Conservation (phyloP, 2,888 invertebrate species). For the Fabriciana adippe region DNA sequence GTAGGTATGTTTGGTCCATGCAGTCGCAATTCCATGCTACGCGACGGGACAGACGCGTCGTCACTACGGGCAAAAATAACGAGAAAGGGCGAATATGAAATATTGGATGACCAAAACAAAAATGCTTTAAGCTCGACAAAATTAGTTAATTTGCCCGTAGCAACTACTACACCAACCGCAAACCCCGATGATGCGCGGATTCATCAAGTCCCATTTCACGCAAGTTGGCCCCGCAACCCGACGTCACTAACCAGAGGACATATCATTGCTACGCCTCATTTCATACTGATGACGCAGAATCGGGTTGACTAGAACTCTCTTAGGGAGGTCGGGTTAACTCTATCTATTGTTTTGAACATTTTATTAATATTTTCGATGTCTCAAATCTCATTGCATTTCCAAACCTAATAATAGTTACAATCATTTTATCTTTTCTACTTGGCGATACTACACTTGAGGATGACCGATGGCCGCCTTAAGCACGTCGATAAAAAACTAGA, state of each 20-base stretch:
- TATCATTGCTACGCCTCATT: slow-evolving; percentile 41
- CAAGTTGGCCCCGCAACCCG: slow-evolving; percentile 57
- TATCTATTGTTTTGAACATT: slow-evolving; percentile 47
- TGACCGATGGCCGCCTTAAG: slow-evolving; percentile 54
- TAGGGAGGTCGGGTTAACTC: slow-evolving; percentile 60
- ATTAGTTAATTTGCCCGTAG: slow-evolving; percentile 27
- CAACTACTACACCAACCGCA: slow-evolving; percentile 41
- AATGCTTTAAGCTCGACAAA: slow-evolving; percentile 31
- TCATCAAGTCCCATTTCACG: slow-evolving; percentile 48
- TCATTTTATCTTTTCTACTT: slow-evolving; percentile 22
- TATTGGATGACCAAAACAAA: slow-evolving; percentile 25
- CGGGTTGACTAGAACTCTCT: slow-evolving; percentile 50
- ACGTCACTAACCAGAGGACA: slow-evolving; percentile 58
- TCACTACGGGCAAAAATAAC: slow-evolving; percentile 9
- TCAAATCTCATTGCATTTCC: slow-evolving; percentile 66
- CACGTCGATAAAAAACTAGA: slow-evolving; percentile 53
- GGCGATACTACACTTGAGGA: slow-evolving; percentile 25
- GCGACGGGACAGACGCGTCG: slow-evolving; percentile 32
- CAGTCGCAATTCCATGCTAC: slow-evolving; percentile 61
- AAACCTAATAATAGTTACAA: slow-evolving; percentile 40
- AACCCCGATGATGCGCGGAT: slow-evolving; percentile 45
- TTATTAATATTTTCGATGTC: slow-evolving; percentile 46
- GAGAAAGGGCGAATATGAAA: slow-evolving; percentile 9
- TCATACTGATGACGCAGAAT: slow-evolving; percentile 34
- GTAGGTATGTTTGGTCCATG: slow-evolving; percentile 77